phyloP scores from a whole-genome alignment of 1,140 invertebrate species.

The Daktulosphaira vitifoliae region DNA sequence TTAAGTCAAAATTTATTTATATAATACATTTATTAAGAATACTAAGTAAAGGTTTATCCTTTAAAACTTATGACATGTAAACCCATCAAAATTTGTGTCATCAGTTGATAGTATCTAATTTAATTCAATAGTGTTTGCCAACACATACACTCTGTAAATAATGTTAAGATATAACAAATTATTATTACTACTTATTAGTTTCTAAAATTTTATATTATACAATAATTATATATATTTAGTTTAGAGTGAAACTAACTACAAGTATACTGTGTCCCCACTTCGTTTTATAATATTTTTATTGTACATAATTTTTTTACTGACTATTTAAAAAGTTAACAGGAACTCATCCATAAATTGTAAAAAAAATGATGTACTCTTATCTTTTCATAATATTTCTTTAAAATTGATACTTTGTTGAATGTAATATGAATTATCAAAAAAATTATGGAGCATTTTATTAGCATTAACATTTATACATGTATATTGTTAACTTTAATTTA shows the following conservation, averaged over 20 bases:
- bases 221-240: conserved; percentile 29
- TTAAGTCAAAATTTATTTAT: conserved; percentile 15
- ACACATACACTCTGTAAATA: conserved; percentile 23
- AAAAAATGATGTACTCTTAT: too few species aligned
- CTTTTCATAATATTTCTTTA: too few species aligned
- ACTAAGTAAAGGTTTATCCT: neutral
- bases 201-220: conserved; percentile 22
- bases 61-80: conserved; percentile 11
- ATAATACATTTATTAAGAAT: neutral
- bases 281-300: neutral
- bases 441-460: too few species aligned
- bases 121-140: conserved; percentile 14
- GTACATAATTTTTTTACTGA: conserved; percentile 3
- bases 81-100: conserved; percentile 12
- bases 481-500: too few species aligned
- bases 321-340: neutral
- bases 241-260: conserved; percentile 9
- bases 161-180: conserved; percentile 22
- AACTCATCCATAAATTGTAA: too few species aligned
- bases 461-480: too few species aligned
- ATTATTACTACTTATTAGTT: conserved; percentile 12
- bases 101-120: neutral
- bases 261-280: conserved; percentile 4
- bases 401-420: too few species aligned
- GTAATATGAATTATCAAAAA: too few species aligned